Conservation (phyloP, 2,113 vertebrate species). For the Pipa parva region DNA sequence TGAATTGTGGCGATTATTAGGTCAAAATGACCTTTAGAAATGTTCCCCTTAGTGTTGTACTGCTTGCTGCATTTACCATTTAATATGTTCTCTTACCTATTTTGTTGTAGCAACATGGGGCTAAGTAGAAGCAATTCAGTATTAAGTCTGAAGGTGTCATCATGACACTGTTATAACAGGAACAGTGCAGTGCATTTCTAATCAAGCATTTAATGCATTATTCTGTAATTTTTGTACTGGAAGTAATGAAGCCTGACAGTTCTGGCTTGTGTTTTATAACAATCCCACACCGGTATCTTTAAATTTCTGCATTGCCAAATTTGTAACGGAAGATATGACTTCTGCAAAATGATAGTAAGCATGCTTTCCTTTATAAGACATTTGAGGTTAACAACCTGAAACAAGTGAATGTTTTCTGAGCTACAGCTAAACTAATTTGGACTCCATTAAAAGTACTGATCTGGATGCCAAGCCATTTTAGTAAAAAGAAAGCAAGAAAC, state of each 20-base stretch:
- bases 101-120: background rate
- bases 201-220: conserved; percentile 50
- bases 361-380: conserved; percentile 59
- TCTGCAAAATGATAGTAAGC: conserved; percentile 55
- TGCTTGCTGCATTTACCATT: background rate
- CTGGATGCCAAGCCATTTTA: conserved; percentile 39
- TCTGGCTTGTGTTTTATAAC: conserved; percentile 56
- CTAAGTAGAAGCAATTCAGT: conserved; percentile 41
- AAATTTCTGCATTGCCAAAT: conserved; percentile 61
- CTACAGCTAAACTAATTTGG: conserved; percentile 55
- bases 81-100: background rate
- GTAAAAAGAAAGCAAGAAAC: conserved; percentile 11
- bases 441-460: conserved; percentile 49
- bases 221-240: conserved; percentile 63
- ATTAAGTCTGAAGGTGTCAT: conserved; percentile 49
- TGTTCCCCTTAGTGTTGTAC: conserved; percentile 13
- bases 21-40: too few relatives aligned
- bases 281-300: conserved; percentile 55
- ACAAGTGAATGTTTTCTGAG: conserved; percentile 48
- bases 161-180: conserved; percentile 9
- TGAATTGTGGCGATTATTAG: too few relatives aligned
- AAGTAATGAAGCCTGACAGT: conserved; percentile 66
- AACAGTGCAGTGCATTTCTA: background rate
- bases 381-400: conserved; percentile 61
- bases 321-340: conserved; percentile 59